Base-by-base conservation (phyloP, 2,797 vertebrate genomes). In the Petrocephalus sullivani region DNA sequence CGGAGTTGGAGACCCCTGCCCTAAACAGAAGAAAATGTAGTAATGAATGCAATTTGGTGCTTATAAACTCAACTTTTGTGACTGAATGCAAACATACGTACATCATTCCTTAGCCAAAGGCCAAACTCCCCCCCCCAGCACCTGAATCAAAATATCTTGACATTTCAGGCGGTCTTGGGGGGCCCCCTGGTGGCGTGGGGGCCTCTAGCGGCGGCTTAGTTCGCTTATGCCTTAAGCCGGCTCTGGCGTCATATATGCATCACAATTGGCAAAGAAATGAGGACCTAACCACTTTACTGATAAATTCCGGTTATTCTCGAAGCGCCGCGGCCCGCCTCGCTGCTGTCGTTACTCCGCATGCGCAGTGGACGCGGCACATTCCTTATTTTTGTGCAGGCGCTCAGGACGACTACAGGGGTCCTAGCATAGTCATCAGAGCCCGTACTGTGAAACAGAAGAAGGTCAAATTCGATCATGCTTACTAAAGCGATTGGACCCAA, bases 401-500 rank as follows among this genome's bases (percentile, higher is more conserved):
- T 81, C 51, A 37, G 88, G 94, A n/a, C 93, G 93, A 86, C 78
- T 90, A 54, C 46, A 57, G 4, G 4, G 94, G 94, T 95, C 94
- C 93, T 95, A 41, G 5, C 19, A 16, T 87, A 5, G 90, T 58
- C 85, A 81, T 89, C 89, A 51, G 75, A 53, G 37, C 71, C 87
- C 37, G 75, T 87, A 6, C 51, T 33, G 85, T 9, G 8, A 46
- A 49, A 16, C 16, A 57, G 41, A 10, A 87, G 83, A 91, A 92
- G 91, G 90, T 94, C 91, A 92, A 81, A 21, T 37, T 57, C 19
- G 86, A 94, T 94, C 19, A 90, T 95, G 58, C 19, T 95, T 0
- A 92, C 89, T 60, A 95, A 94, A 78, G 0, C 93, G 0, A 3
- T 95, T 53, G 95, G 95, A 4, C 88, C 91, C 2, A 96, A 94